Base-by-base conservation (phyloP, 1,140 invertebrate species). In the Galleria mellonella region DNA sequence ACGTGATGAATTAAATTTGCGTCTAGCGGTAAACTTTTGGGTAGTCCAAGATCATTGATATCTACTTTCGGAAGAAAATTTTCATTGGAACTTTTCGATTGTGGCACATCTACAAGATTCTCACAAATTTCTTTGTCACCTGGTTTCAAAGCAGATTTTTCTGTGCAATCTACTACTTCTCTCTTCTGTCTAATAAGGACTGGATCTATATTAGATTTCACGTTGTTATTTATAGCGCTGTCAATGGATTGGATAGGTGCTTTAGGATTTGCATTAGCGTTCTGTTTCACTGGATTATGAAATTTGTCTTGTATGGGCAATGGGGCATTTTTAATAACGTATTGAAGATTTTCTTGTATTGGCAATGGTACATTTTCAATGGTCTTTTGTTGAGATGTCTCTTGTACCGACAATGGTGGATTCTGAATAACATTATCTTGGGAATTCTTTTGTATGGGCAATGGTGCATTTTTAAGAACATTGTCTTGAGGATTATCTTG, bases 71-170 rank as follows among this genome's bases (percentile, higher is more conserved):
- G 47, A 23, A 69, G 41, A 17, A 49, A 36, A 66, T 59, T 11
- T 51, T 23, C 0, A 15, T 28, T 11, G 54, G 29, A 31, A 50
- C 42, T 17, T 45, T 44, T 29, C 32, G 14, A 14, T 42, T 36
- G 12, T 9, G 40, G 52, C n/a, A 45, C 38, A 32, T 57, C 47
- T 5, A 68, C 47, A 4, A 67, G n/a, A 35, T 62, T 67, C 17
- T 83, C 55, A 14, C 79, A 86, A 29, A 83, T 78, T 55, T 72
- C 53, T 49, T 62, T 72, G 17, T 77, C 77, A 47, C 77, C 67
- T 4, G 59, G 61, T 46, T 72, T 60, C 7, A 79, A 38, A 11
- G 35, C 29, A 4, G 58, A 60, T 58, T 64, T 70, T 36, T 74
- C 57, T 7, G 69, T 72, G 49, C 76, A 84, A 52, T 86, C 75